Base-by-base conservation (phyloP, 2,888 invertebrate species). In the Polyommatus icarus region DNA sequence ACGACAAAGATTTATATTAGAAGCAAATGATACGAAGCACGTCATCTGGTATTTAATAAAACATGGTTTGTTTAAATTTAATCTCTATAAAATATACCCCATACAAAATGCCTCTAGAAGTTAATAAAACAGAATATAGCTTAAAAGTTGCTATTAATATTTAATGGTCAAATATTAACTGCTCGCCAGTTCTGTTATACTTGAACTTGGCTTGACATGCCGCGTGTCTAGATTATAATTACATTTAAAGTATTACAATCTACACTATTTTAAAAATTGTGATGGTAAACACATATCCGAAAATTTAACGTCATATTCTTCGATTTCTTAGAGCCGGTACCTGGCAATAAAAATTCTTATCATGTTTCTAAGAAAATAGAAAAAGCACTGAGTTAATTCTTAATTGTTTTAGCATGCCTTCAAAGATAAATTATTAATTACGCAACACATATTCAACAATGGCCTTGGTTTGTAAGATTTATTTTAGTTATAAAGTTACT, bases 391-490 rank as follows among this genome's bases (percentile, higher is more conserved):
- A 29, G 32, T 67, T 32, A 29, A 67, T 67, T 32, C 7, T 67
- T 67, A 67, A 61, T 61, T 61, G 61, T 61, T 67, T 67, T 67
- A 15, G 29, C 67, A 32, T 67, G 29, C 67, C 29, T 29, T 67
- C 15, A 67, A 67, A 32, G 32, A 67, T 67, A 29, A 67, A 29
- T 29, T 67, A 67, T 67, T 32, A 15, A 67, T 29, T 67, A 67
- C 15, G 29, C 29, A 67, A 67, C 67, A 67, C 24, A 61, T 20
- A 59, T 61, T 61, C 5, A 67, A 67, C 29, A 67, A 67, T 67
- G 18, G 15, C 67, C 67, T 67, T 67, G 29, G 67, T 29, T 32
- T 29, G 32, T 6, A 29, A 32, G 5, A 32, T 67, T 32, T 59
- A 59, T 59, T 59, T 20, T 29, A 67, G 15, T 18, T 67, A 15